phyloP scores from a whole-genome alignment of 2,113 vertebrate species.

The Urocitellus parryii region DNA sequence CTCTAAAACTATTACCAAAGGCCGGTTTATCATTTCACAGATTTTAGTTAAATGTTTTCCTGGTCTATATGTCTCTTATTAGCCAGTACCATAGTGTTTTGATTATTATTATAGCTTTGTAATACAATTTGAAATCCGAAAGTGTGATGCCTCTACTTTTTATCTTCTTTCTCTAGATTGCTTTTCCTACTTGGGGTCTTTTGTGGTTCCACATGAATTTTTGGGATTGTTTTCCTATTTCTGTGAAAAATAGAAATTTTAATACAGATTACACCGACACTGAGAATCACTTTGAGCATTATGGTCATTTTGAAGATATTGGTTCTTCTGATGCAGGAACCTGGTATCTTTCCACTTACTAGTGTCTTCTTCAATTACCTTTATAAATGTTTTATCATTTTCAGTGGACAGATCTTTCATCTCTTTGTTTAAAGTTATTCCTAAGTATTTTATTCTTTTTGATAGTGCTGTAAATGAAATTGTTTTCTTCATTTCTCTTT shows the following conservation, averaged over 20 bases:
- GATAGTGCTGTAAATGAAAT: background rate
- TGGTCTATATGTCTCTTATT: background rate
- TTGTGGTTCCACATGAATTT: no score
- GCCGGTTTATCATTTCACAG: background rate
- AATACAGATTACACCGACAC: background rate
- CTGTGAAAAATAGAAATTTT: background rate
- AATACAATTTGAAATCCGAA: background rate
- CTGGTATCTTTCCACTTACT: background rate
- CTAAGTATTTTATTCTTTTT: background rate
- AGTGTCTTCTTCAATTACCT: background rate
- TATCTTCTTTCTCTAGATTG: background rate
- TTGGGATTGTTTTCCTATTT: background rate
- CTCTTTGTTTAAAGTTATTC: background rate
- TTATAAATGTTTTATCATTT: background rate
- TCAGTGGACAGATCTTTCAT: no score
- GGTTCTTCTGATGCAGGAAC: background rate
- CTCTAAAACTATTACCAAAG: constrained; percentile 49
- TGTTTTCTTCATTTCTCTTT: background rate
- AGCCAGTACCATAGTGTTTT: background rate
- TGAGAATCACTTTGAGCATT: background rate
- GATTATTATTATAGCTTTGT: background rate
- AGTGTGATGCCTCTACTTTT: background rate
- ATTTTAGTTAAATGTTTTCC: constrained; percentile 22
- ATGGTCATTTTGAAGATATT: background rate
- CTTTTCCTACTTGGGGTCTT: background rate